A percentile compares a stretch with the other conserved stretches of the same genome.
phyloP scores from a whole-genome alignment of 2,797 vertebrate genomes.

The Pseudocheirus occidentalis region DNA sequence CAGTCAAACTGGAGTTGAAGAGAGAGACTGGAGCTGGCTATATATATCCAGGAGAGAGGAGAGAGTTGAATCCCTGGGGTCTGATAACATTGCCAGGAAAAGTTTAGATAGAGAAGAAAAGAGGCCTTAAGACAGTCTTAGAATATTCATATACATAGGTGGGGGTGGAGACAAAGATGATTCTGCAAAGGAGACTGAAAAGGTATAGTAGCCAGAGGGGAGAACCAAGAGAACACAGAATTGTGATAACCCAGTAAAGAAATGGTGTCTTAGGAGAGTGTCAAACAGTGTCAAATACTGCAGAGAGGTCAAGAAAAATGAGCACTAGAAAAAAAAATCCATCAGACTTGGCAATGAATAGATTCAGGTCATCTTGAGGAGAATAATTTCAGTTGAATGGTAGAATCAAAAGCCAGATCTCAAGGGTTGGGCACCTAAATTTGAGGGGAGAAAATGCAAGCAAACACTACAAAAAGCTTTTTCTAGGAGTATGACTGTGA shows the following conservation, averaged over 20 bases:
- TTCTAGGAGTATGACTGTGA: neutral
- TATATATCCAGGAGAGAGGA: neutral
- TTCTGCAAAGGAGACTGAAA: neutral
- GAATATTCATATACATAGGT: neutral
- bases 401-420: no score
- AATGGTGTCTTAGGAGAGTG: conserved; percentile 1
- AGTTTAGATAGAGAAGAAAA: neutral
- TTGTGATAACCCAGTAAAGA: conserved; percentile 13
- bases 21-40: neutral
- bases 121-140: neutral
- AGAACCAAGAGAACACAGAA: neutral
- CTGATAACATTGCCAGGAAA: neutral
- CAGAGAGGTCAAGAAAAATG: neutral
- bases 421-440: neutral
- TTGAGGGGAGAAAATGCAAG: neutral
- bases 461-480: neutral
- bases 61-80: neutral
- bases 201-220: neutral
- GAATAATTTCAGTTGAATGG: neutral
- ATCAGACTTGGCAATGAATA: neutral
- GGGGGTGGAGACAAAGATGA: neutral
- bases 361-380: neutral
- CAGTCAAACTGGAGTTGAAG: neutral
- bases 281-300: neutral
- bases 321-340: conserved; percentile 2